Evolutionary conservation across 30 jellyfish, hydroid and myxozoan genomes (phyloP).

Genomic region (Rhopilema esculentum): DNA sequence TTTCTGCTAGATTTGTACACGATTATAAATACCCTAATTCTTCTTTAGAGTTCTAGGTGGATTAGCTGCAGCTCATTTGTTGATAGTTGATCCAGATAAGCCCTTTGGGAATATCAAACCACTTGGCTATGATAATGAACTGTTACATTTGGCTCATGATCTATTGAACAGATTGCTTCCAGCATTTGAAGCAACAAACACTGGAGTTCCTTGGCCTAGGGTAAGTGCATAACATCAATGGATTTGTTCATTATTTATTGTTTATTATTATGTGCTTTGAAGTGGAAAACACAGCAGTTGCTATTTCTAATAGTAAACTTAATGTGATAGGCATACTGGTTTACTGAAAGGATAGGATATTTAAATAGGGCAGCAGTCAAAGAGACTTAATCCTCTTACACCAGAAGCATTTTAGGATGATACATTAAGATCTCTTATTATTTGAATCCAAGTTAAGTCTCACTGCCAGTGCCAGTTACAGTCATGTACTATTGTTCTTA

Average conservation of each 20-base stretch:
- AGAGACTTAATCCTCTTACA: too few species aligned
- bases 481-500: neutral
- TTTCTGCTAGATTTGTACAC: too few species aligned
- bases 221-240: conserved; percentile 13
- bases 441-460: too few species aligned
- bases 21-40: neutral
- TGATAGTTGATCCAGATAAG: conserved; percentile 76
- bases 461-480: too few species aligned
- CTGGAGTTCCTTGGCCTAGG: conserved; percentile 98
- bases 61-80: conserved; percentile 88
- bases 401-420: too few species aligned
- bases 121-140: conserved; percentile 74
- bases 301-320: too few species aligned
- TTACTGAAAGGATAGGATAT: too few species aligned
- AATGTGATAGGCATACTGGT: too few species aligned
- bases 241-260: neutral
- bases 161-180: conserved; percentile 87
- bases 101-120: conserved; percentile 85
- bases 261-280: too few species aligned
- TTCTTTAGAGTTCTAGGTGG: conserved; percentile 91
- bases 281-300: too few species aligned
- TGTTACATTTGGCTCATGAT: conserved; percentile 88
- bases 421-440: too few species aligned
- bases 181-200: conserved; percentile 79
- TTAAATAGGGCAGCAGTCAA: too few species aligned